Base-by-base conservation (phyloP, 2,888 invertebrate genomes). In the Dexiosoma caninum region DNA sequence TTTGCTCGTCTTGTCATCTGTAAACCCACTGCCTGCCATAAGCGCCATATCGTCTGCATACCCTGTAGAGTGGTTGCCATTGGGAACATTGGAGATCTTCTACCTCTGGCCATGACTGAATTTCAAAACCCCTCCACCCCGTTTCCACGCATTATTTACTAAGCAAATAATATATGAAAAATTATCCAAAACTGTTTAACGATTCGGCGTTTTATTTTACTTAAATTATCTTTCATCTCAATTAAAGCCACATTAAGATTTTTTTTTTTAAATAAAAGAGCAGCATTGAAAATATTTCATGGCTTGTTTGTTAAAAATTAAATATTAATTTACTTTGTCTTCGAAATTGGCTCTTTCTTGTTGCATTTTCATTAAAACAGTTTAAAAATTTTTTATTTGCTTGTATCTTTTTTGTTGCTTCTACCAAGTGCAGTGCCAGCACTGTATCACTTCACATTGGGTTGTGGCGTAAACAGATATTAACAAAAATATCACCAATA, bases 401-500 rank as follows among this genome's bases (percentile, higher is more conserved):
- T 35, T n/a, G 10, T 59, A 46, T 16, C 10, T 70, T 71, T 12
- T 10, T 49, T 27, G 9, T 32, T 35, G 9, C 6, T 55, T 10
- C n/a, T 21, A 5, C 16, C 27, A 27, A 10, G 16, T 19, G 27
- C 57, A 57, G 53, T n/a, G 14, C n/a, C 14, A 9, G 37, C 46
- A 32, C 2, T 21, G 46, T 35, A 51, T 32, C 14, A 40, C 59
- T 42, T 67, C 42, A 37, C 53, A 53, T 60, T 49, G 40, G 23
- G 66, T 66, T 71, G 42, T 71, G 40, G 55, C 55, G 49, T 62
- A 66, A 81, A 72, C 72, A 77, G 77, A 81, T 64, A 81, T 81
- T 81, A 81, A 81, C 81, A 77, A 74, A 81, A 81, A 81, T 81
- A 81, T 81, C 81, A 81, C 81, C 81, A 69, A 77, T 64, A 77